phyloP scores from a whole-genome alignment of 2,797 vertebrate genomes.

The Pteronotus mesoamericanus region DNA sequence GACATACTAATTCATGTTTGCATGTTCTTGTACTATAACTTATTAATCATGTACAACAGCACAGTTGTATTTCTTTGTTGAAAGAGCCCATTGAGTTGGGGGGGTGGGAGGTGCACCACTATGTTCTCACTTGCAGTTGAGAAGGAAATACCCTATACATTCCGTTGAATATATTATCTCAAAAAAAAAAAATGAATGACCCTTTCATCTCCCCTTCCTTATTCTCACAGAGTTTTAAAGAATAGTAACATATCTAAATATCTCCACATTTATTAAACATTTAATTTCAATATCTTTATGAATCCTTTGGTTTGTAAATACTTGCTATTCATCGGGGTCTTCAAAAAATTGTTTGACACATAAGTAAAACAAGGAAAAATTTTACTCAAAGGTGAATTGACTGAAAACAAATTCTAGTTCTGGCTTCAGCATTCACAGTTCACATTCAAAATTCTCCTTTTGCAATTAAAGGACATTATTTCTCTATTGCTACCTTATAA shows the following conservation, averaged over 20 bases:
- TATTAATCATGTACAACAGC: neutral
- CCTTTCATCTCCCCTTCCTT: neutral
- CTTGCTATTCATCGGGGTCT: constrained; percentile 32
- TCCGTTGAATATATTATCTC: neutral
- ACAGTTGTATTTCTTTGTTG: neutral
- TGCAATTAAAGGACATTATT: neutral
- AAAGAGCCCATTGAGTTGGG: neutral
- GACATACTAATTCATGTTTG: neutral
- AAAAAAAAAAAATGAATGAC: neutral
- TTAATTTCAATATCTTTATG: constrained; percentile 47
- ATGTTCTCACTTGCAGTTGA: neutral
- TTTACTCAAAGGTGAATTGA: constrained; percentile 24
- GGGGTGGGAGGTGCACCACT: neutral
- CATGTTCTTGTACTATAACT: neutral
- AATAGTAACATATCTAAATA: constrained; percentile 17
- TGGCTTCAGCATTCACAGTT: neutral
- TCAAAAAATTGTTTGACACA: constrained; percentile 48
- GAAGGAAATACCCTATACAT: neutral
- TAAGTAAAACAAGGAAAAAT: constrained; percentile 8
- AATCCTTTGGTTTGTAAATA: constrained; percentile 41
- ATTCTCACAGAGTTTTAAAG: neutral
- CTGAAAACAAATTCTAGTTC: neutral
- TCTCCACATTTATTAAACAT: constrained; percentile 40
- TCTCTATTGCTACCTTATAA: neutral
- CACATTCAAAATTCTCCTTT: neutral